A percentile compares a stretch with the other conserved stretches of the same genome.
phyloP scores from a whole-genome alignment of 1,140 invertebrate genomes.

The Zaprionus lachaisei region DNA sequence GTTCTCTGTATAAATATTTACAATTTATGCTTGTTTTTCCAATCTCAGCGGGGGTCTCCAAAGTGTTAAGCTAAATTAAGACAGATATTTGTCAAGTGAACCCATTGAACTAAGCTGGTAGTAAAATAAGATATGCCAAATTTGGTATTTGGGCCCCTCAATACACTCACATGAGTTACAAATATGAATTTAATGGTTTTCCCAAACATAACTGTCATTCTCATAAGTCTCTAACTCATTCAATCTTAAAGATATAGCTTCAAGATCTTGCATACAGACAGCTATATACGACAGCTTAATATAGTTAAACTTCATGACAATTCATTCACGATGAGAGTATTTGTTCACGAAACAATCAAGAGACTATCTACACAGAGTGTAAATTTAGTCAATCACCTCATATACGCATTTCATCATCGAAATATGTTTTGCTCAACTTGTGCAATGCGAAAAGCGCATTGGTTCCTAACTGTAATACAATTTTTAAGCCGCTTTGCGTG shows the following conservation, averaged over 20 bases:
- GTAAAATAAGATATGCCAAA: neutral
- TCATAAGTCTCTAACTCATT: neutral
- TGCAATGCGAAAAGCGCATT: constrained; percentile 12
- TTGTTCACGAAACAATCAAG: neutral
- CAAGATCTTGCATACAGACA: neutral
- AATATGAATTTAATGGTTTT: too few relatives aligned
- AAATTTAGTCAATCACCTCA: neutral
- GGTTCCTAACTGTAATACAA: constrained; percentile 16
- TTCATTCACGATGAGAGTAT: neutral
- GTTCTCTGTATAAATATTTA: constrained; percentile 34
- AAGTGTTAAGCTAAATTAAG: neutral
- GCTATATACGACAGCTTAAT: too few relatives aligned
- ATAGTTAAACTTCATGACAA: neutral
- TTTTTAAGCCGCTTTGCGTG: constrained; percentile 17
- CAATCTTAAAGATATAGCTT: neutral
- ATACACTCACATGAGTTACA: too few relatives aligned
- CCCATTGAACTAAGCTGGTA: neutral
- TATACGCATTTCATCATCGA: too few relatives aligned
- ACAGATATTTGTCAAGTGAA: neutral
- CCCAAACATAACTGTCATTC: too few relatives aligned
- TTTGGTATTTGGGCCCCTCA: too few relatives aligned
- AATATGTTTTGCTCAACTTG: constrained; percentile 7
- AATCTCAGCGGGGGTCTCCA: neutral
- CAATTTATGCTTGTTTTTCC: constrained; percentile 21
- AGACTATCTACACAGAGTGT: neutral